These are phyloP conservation scores for Musca vetustissima DNA, from an alignment of 1,140 invertebrate genomes.

Conservation along the genomic window DNA sequence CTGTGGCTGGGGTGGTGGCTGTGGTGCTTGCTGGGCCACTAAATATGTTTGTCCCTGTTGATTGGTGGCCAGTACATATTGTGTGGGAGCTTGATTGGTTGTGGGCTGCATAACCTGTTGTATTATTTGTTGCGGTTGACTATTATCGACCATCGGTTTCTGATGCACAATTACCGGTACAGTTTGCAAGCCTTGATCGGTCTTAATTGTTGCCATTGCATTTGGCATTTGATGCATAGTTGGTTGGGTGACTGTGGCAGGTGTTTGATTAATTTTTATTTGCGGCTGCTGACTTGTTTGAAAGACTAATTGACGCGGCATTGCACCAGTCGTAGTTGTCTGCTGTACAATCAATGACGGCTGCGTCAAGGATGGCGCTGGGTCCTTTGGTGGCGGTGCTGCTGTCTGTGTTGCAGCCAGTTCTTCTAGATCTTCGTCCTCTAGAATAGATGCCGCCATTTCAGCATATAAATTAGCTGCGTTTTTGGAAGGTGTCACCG, in stretches of 20 bases:
- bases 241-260: conserved; percentile 12
- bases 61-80: conserved; percentile 52
- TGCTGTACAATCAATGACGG: conserved; percentile 4
- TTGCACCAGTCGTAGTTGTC: conserved; percentile 1
- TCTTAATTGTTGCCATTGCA: conserved; percentile 54
- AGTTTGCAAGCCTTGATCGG: conserved; percentile 56
- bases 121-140: conserved; percentile 35
- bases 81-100: conserved; percentile 36
- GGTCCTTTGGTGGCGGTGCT: conserved; percentile 1
- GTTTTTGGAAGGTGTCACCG: conserved; percentile 66
- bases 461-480: conserved; percentile 72
- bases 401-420: conserved; percentile 39
- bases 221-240: conserved; percentile 46
- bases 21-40: conserved; percentile 59
- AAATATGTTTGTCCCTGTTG: conserved; percentile 61
- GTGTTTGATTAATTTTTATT: conserved; percentile 27
- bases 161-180: conserved; percentile 57
- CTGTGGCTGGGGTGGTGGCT: conserved; percentile 40
- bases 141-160: conserved; percentile 44
- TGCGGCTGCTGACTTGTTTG: conserved; percentile 33
- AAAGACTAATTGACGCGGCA: conserved; percentile 35
- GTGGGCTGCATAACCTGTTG: conserved; percentile 31
- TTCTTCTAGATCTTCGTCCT: conserved; percentile 68
- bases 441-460: conserved; percentile 69
- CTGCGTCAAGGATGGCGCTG: conserved; percentile 31